These are phyloP conservation scores for Crepidodera aurea DNA, from an alignment of 2,888 invertebrate genomes.

Conservation along the genomic window DNA sequence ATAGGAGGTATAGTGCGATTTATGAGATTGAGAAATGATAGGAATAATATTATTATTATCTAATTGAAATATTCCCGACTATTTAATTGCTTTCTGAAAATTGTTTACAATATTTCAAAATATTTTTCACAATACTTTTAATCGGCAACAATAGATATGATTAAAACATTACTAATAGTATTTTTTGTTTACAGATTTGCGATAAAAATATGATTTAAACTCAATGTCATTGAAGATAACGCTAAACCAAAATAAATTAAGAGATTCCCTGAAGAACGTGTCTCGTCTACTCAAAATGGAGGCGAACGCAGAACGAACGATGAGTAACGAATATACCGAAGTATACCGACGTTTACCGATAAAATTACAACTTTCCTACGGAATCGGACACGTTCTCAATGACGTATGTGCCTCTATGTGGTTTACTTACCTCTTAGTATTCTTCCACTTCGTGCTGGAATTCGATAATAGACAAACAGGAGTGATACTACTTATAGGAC, in stretches of 20 bases:
- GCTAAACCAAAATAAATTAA: slow-evolving; percentile 2
- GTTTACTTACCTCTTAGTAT: slow-evolving; percentile 92
- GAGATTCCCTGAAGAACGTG: neutral
- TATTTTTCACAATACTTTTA: too few species aligned
- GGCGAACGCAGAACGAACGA: neutral
- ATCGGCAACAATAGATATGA: too few species aligned
- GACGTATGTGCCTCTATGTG: slow-evolving; percentile 95
- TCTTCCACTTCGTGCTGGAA: slow-evolving; percentile 71
- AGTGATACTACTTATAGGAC: slow-evolving; percentile 80
- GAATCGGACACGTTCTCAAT: slow-evolving; percentile 88
- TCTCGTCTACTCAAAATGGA: neutral
- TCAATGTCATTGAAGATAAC: slow-evolving; percentile 14
- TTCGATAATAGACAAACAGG: slow-evolving; percentile 69
- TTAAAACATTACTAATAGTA: neutral
- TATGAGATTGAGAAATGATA: too few species aligned
- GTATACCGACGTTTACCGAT: slow-evolving; percentile 61
- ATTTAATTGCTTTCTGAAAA: too few species aligned
- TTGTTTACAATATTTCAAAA: too few species aligned
- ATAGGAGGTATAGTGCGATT: too few species aligned
- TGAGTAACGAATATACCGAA: slow-evolving; percentile 62
- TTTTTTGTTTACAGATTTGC: slow-evolving; percentile 14
- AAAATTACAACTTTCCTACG: slow-evolving; percentile 67
- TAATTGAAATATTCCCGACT: too few species aligned
- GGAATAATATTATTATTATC: too few species aligned
- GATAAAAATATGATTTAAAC: neutral